Percentiles rank a stretch among this genome's conserved stretches.
phyloP scores from a whole-genome alignment of 1,140 invertebrate genomes.

The Drosophila chauvacae region DNA sequence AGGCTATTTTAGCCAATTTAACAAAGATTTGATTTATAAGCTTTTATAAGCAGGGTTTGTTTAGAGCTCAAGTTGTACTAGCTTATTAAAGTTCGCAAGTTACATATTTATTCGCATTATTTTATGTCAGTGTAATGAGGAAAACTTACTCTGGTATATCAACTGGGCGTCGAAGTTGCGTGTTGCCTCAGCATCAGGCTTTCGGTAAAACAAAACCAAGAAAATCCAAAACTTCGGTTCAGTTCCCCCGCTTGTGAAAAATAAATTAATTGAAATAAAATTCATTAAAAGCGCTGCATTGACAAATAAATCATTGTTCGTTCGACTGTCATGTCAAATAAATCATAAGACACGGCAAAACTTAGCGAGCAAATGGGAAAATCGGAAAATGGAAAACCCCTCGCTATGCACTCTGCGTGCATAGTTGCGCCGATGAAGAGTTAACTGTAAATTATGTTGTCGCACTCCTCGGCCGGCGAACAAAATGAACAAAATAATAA shows the following conservation, averaged over 20 bases:
- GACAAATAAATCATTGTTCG: slow-evolving; percentile 78
- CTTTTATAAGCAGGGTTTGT: too few species aligned
- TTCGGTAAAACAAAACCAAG: slow-evolving; percentile 5
- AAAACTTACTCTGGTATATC: slow-evolving; percentile 26
- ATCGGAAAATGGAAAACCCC: slow-evolving; percentile 39
- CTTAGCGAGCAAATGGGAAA: slow-evolving; percentile 45
- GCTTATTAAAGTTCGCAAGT: neutral
- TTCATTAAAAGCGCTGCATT: slow-evolving; percentile 74
- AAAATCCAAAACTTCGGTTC: slow-evolving; percentile 5
- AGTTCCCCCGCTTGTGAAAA: slow-evolving; percentile 35
- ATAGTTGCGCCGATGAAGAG: slow-evolving; percentile 66
- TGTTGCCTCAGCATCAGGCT: slow-evolving; percentile 38
- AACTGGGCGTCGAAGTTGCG: slow-evolving; percentile 49
- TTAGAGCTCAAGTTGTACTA: neutral
- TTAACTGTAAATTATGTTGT: slow-evolving; percentile 78
- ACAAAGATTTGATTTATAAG: neutral
- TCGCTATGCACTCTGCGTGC: slow-evolving; percentile 51
- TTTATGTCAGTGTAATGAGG: neutral
- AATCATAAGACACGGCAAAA: slow-evolving; percentile 76
- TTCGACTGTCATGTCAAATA: slow-evolving; percentile 79
- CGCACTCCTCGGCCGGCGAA: slow-evolving; percentile 44
- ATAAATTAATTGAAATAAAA: slow-evolving; percentile 47
- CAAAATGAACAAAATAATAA: slow-evolving; percentile 34
- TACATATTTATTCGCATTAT: neutral
- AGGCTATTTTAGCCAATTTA: neutral